Evolutionary conservation across 2,888 invertebrate genomes (phyloP).

Genomic region (Silvanus unidentatus): DNA sequence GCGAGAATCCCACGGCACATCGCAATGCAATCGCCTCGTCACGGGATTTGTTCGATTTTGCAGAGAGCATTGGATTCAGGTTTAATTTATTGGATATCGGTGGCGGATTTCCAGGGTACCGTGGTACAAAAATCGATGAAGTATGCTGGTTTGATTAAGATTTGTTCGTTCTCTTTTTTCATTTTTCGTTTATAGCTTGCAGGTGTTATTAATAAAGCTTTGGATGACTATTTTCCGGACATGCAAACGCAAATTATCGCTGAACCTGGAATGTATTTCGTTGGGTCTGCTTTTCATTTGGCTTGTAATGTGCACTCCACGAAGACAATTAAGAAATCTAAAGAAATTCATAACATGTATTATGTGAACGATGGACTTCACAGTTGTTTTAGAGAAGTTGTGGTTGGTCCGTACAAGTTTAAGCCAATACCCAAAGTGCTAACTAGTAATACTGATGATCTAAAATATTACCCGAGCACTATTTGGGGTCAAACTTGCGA

Average conservation of each 20-base stretch:
- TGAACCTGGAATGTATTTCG: constrained; percentile 18
- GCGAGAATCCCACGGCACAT: constrained; percentile 8
- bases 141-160: constrained; percentile 41
- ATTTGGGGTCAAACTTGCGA: constrained; percentile 97
- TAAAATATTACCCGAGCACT: constrained; percentile 52
- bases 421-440: constrained; percentile 63
- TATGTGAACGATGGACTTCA: constrained; percentile 98
- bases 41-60: constrained; percentile 12
- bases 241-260: constrained; percentile 11
- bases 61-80: constrained; percentile 11
- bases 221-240: constrained; percentile 13
- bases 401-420: constrained; percentile 75
- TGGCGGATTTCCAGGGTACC: constrained; percentile 13
- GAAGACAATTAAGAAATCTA: constrained; percentile 5
- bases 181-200: constrained; percentile 13
- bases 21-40: constrained; percentile 10
- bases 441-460: constrained; percentile 42
- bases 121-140: constrained; percentile 59
- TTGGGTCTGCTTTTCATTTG: constrained; percentile 15
- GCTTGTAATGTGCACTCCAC: constrained; percentile 12
- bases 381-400: constrained; percentile 91
- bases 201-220: constrained; percentile 9
- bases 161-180: background rate
- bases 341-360: constrained; percentile 61
- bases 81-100: constrained; percentile 18